Base-by-base conservation (phyloP, 2,113 vertebrate species). In the Bettongia penicillata region DNA sequence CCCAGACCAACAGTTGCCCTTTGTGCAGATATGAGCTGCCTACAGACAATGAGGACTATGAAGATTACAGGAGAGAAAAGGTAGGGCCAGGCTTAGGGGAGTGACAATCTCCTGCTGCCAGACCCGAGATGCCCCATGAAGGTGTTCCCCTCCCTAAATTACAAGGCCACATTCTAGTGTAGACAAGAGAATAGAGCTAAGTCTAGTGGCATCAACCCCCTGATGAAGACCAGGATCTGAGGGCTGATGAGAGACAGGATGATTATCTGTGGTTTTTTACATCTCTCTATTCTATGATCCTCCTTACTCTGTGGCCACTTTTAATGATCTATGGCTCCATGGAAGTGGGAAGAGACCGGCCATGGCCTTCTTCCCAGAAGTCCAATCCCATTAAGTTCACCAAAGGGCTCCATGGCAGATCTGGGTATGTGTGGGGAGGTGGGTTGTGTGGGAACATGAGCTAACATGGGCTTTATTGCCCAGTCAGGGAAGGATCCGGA, bases 11-110 rank as follows among this genome's bases (percentile, higher is more conserved):
- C 97, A 99, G 99, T 91, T 99, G 99, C 92, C 99, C 99, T 0
- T 97, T 99, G 47, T 99, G 99, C 96, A 99, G 99, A 96, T 98
- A 99, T 31, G 99, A 99, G 95, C 97, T 99, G 94, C 99, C 99
- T 12, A 99, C 99, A 0, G 99, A 99, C 95, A 99, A 99, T 31
- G 97, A 98, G 16, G 99, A 99, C 51, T 99, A 99, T 0, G 99
- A 99, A 90, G 99, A 99, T 94, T 99, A 99, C 95, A 99, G 99
- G 97, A 99, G 99, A 96, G 99, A 99, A 95, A 99, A 99, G 99
- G 99, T 99, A 97, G 92, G 96, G 48, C 61, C 89, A 90, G 47
- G 61, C 68, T 77, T 43, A n/a, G n/a, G 68, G 68, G 68, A 43
- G 31, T 68, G 61, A 37, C 11, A 37, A n/a, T 84, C 68, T 37